Base-by-base conservation (phyloP, 2,888 invertebrate genomes). In the Parnassius mnemosyne region DNA sequence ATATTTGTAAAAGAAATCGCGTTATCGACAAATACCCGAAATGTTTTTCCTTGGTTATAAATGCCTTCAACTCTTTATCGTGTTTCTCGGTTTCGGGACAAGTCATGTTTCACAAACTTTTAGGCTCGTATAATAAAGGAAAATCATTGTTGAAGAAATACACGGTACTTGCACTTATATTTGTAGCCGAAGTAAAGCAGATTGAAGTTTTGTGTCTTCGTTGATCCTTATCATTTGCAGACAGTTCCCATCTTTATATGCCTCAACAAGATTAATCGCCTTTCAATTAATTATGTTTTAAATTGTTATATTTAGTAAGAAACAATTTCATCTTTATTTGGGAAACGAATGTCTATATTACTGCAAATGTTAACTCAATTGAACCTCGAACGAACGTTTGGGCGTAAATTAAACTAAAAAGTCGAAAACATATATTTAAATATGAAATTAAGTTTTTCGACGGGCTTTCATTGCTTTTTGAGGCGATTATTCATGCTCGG, bases 381-480 rank as follows among this genome's bases (percentile, higher is more conserved):
- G 41, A n/a, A 50, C 42, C 1, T n/a, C 42, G 57, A 10, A 5
- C 43, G n/a, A 49, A 43, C 9, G 16, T 12, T 50, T 13, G 13
- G 51, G 43, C 46, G 55, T 34, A n/a, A 56, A 57, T 42, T 20
- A 57, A 46, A 56, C 42, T 56, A 52, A 56, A 55, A 56, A 46
- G 46, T 61, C 46, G 57, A 61, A 61, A 61, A 53, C 57, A 82
- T 84, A 84, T 85, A 86, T 88, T 87, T 85, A 87, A 87, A 89
- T 84, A 80, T 79, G 81, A 80, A 87, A 89, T 89, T 88, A 84
- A 89, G 85, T 87, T 87, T 87, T 88, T 85, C 81, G 85, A 83
- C 81, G 76, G 79, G 78, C 84, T 84, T 49, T 84, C 83, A 83
- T 86, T 85, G 84, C 81, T 78, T 81, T 83, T 78, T 76, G 80